phyloP scores from a whole-genome alignment of 2,797 vertebrate genomes.

The Hemitrygon akajei region DNA sequence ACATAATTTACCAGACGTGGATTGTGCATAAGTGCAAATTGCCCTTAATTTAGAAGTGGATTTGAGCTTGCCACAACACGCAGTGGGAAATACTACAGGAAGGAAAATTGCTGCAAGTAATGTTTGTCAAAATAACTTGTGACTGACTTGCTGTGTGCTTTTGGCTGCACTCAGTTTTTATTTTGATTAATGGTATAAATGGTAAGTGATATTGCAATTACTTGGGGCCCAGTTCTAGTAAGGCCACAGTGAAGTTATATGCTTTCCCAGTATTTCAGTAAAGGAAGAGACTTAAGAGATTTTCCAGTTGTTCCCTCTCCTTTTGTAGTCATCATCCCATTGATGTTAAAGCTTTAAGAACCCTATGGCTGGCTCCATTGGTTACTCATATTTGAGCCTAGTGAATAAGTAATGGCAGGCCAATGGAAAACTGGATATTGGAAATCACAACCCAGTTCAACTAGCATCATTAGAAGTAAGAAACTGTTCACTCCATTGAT shows the following conservation, averaged over 20 bases:
- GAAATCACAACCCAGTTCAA: not conserved
- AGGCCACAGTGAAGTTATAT: not conserved
- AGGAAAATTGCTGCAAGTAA: constrained; percentile 27
- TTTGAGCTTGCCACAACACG: constrained; percentile 24
- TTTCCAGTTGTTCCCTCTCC: not conserved
- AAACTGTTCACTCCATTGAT: too few species aligned
- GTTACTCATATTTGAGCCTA: not conserved
- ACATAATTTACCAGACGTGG: constrained; percentile 1
- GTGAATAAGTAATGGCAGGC: not conserved
- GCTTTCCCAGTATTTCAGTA: not conserved
- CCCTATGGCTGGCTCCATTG: not conserved
- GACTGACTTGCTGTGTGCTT: not conserved
- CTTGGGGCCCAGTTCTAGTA: not conserved
- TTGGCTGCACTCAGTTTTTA: not conserved
- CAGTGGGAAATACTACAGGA: constrained; percentile 20
- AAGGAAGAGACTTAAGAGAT: not conserved
- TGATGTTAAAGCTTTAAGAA: too few species aligned
- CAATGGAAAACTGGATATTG: not conserved
- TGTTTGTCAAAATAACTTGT: constrained; percentile 1
- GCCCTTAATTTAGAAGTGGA: constrained; percentile 30
- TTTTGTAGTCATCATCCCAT: not conserved
- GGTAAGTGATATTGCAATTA: not conserved
- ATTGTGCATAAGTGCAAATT: constrained; percentile 29
- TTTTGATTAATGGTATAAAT: not conserved
- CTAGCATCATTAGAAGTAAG: too few species aligned